Conservation (phyloP, 2,888 invertebrate genomes). For the Morpho deidamia region DNA sequence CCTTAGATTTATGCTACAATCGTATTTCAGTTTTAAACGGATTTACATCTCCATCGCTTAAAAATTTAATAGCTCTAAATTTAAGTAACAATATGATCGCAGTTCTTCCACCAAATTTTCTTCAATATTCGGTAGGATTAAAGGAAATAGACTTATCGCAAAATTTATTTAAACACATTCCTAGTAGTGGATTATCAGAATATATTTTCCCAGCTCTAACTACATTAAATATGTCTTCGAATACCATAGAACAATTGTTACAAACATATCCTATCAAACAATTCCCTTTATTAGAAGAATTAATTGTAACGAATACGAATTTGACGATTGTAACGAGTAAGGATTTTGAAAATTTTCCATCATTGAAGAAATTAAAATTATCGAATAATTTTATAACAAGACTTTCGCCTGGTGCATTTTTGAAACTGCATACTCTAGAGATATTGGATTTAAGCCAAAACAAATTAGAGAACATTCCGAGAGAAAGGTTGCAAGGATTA, state of each 20-base stretch:
- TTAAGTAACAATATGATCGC: slow-evolving; percentile 86
- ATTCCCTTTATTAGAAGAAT: slow-evolving; percentile 88
- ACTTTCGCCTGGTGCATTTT: slow-evolving; percentile 91
- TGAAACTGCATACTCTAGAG: slow-evolving; percentile 85
- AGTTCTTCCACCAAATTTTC: slow-evolving; percentile 88
- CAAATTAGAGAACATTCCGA: slow-evolving; percentile 88
- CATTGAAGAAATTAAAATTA: slow-evolving; percentile 85
- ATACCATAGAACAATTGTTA: slow-evolving; percentile 87
- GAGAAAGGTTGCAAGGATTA: slow-evolving; percentile 89
- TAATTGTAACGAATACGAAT: slow-evolving; percentile 88
- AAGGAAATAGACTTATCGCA: slow-evolving; percentile 87
- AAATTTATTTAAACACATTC: slow-evolving; percentile 89
- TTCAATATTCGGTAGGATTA: slow-evolving; percentile 84
- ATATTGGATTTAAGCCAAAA: slow-evolving; percentile 90
- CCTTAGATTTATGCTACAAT: slow-evolving; percentile 86
- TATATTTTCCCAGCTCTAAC: slow-evolving; percentile 84
- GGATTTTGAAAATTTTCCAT: slow-evolving; percentile 91
- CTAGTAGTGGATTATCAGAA: slow-evolving; percentile 85
- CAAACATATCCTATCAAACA: slow-evolving; percentile 83
- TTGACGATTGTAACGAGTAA: slow-evolving; percentile 89
- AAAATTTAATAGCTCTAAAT: slow-evolving; percentile 85
- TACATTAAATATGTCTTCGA: slow-evolving; percentile 89
- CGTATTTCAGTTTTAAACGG: slow-evolving; percentile 85
- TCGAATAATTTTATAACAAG: slow-evolving; percentile 86
- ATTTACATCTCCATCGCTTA: slow-evolving; percentile 86